Percentiles rank a stretch among this genome's conserved stretches.
These are phyloP conservation scores for Crocuta crocuta DNA, from an alignment of 2,113 vertebrate species.

Conservation along the genomic window DNA sequence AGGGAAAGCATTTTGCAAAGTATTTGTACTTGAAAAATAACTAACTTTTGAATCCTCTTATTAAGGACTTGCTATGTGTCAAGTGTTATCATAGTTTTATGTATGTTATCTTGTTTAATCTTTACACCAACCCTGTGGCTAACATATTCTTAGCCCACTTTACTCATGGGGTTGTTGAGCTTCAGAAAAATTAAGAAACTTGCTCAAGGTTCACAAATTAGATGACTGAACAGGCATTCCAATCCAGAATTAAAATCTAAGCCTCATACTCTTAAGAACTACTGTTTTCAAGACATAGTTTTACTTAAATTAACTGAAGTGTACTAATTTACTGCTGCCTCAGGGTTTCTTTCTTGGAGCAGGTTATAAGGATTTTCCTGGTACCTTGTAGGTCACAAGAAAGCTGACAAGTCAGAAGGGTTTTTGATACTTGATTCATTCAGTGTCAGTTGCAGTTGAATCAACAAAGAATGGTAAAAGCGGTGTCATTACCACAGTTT, in stretches of 20 bases:
- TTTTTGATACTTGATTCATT: not conserved
- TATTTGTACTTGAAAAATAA: conserved; percentile 32
- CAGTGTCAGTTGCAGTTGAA: not conserved
- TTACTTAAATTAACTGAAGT: not conserved
- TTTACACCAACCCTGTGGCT: not conserved
- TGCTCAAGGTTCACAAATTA: not conserved
- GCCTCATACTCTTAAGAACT: not conserved
- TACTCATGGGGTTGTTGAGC: not conserved
- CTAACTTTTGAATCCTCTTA: conserved; percentile 38
- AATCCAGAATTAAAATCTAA: not conserved
- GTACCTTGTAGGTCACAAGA: not conserved
- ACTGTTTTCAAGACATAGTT: not conserved
- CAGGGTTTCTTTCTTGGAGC: not conserved
- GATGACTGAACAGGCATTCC: not conserved
- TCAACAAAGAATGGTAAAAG: not conserved
- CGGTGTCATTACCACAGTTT: not conserved
- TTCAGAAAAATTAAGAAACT: not conserved
- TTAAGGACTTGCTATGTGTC: not conserved
- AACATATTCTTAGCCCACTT: conserved; percentile 10
- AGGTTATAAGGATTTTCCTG: not conserved
- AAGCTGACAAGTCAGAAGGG: not conserved
- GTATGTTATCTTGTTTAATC: not conserved
- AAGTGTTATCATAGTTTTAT: not conserved
- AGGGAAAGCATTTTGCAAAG: conserved; percentile 23
- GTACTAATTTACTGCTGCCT: not conserved